Evolutionary conservation across 2,888 invertebrate genomes (phyloP), one percentile per base, ranked within the genome.

Genomic region (Synanthedon vespiformis): DNA sequence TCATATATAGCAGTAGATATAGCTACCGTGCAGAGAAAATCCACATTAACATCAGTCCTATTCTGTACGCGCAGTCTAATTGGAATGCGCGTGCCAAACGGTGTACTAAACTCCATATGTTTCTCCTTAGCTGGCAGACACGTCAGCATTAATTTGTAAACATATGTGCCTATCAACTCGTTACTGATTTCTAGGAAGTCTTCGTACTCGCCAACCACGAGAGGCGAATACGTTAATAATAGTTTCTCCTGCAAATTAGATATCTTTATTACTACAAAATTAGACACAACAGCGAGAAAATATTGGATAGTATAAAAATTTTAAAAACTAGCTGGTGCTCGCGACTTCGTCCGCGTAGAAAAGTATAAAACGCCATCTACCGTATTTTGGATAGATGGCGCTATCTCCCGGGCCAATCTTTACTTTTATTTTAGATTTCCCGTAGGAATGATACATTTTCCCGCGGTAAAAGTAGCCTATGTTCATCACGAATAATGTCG

Each of bases 41-140:
- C 71, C 0, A 81, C 65, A 57, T 62, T 73, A 1, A 55, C 51
- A 16, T 77, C 74, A 2, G 75, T 71, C 56, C 68, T 81, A 57
- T 87, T 87, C 0, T 81, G 77, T 13, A 83, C 81, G 51, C 78
- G 63, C 2, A 87, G 65, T 10, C 85, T 67, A 40, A 87, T 58
- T 1, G 82, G 77, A 40, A 80, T 70, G 11, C 58, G 60, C 2
- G 64, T 67, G 1, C 87, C 87, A 1, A 87, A 54, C 1, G 77
- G 57, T 2, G 83, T 77, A 1, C 63, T 60, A 22, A 72, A 65
- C 48, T 80, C 78, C 12, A 85, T 22, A 40, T 70, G 64, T 58
- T 87, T 86, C 54, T 76, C 70, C 58, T 83, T 83, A 34, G 83
- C 83, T 1, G 85, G 85, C 44, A 79, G 59, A 60, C 87, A 87